phyloP scores from a whole-genome alignment of 2,888 invertebrate species.

The Leptinotarsa peninsularis region DNA sequence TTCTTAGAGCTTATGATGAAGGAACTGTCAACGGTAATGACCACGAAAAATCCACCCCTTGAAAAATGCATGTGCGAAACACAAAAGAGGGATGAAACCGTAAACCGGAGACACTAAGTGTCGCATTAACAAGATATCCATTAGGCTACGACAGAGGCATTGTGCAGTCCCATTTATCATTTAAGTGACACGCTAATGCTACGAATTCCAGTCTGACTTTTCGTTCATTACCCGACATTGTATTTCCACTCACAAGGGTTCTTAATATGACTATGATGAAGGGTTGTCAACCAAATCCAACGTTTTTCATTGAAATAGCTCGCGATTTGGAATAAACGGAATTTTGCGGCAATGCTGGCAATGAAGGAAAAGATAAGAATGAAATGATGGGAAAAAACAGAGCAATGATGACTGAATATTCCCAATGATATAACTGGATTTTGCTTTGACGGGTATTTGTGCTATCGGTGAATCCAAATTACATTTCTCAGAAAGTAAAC shows the following conservation, averaged over 20 bases:
- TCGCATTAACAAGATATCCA: constrained; percentile 34
- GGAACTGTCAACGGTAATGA: neutral
- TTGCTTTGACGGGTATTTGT: no score
- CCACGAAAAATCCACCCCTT: constrained; percentile 1
- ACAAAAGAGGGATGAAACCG: neutral
- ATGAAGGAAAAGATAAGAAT: neutral
- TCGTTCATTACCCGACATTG: constrained; percentile 39
- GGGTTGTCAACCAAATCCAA: constrained; percentile 28
- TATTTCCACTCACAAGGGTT: constrained; percentile 34
- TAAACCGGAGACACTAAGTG: constrained; percentile 21
- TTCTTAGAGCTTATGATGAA: neutral
- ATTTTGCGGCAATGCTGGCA: neutral
- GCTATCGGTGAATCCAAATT: no score
- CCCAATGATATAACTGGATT: no score
- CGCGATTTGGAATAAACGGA: constrained; percentile 12
- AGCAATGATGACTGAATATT: neutral
- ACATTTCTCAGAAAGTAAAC: no score
- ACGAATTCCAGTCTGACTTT: constrained; percentile 34
- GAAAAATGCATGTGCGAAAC: constrained; percentile 16
- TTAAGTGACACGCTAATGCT: constrained; percentile 32
- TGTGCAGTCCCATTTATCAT: constrained; percentile 36
- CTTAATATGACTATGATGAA: constrained; percentile 33
- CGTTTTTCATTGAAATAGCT: constrained; percentile 24
- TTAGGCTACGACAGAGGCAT: constrained; percentile 30
- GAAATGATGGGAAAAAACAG: neutral